Base-by-base conservation (phyloP, 2,797 vertebrate species). In the Numenius phaeopus region DNA sequence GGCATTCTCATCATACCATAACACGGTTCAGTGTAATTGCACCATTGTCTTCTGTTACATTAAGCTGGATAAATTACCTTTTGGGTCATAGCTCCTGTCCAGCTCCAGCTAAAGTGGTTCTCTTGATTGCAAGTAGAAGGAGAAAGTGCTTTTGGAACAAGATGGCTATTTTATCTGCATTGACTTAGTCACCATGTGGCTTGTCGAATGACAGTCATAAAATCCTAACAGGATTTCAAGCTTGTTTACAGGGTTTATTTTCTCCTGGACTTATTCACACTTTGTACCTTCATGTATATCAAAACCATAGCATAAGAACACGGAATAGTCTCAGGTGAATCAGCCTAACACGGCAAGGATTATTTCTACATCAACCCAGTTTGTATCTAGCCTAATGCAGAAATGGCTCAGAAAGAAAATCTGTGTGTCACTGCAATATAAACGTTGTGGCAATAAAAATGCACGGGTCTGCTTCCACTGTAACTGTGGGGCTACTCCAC, bases 31-130 rank as follows among this genome's bases (percentile, higher is more conserved):
- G 61, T 0, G 2, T 14, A 65, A 4, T 55, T 61, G 57, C 76
- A 49, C 67, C 1, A 0, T n/a, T 75, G 62, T n/a, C 72, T 79
- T 32, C 39, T 23, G 3, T 1, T 3, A 11, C 3, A 13, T 47
- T 27, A 19, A 34, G 24, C 0, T 34, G 77, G 32, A 75, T 13
- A 72, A 82, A 55, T 34, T 29, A 14, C n/a, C 32, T 54, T 54
- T 57, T 49, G 69, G 72, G 83, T 40, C 54, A 39, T 6, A 44
- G 82, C 59, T 71, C 39, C 71, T 54, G 21, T 2, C 5, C 17
- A 72, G 52, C 49, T 65, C 46, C 22, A 57, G 62, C 30, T 62
- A 7, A 87, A 66, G 70, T 1, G 13, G 22, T 39, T 76, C 40
- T 42, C 70, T 82, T 46, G 7, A 65, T 59, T 69, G 46, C 58